These are phyloP conservation scores for Abrostola tripartita DNA, from an alignment of 2,888 invertebrate species.

Conservation along the genomic window DNA sequence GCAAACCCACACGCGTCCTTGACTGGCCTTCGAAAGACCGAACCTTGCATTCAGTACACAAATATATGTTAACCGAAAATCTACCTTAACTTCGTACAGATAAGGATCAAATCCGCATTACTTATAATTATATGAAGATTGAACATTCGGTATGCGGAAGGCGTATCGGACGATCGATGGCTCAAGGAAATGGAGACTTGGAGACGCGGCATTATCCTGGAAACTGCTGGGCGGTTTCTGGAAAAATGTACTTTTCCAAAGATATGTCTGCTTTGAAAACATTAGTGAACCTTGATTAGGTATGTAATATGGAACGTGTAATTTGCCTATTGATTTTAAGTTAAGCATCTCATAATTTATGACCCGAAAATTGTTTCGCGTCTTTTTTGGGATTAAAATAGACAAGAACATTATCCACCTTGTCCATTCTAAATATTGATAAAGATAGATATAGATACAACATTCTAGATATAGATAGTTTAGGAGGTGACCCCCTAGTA, in stretches of 20 bases:
- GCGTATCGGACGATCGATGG: constrained; percentile 76
- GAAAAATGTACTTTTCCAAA: constrained; percentile 25
- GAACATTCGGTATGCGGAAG: constrained; percentile 70
- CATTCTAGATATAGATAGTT: no score
- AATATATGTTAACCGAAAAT: neutral
- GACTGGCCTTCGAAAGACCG: constrained; percentile 58
- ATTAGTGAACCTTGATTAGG: no score
- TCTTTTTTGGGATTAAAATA: no score
- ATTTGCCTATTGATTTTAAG: no score
- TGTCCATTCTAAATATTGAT: no score
- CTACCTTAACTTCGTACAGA: neutral
- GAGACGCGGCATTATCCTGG: constrained; percentile 46
- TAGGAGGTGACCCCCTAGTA: no score
- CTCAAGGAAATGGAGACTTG: constrained; percentile 67
- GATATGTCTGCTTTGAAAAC: neutral
- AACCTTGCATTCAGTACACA: constrained; percentile 6
- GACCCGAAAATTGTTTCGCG: no score
- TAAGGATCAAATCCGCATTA: constrained; percentile 12
- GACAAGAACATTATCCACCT: no score
- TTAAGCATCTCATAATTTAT: no score
- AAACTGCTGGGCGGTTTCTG: constrained; percentile 36
- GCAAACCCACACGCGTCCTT: constrained; percentile 60
- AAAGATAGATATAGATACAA: no score
- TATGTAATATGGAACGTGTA: no score
- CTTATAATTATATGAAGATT: constrained; percentile 14